These are phyloP conservation scores for Gambelia wislizenii DNA, from an alignment of 2,797 vertebrate species.

Conservation along the genomic window DNA sequence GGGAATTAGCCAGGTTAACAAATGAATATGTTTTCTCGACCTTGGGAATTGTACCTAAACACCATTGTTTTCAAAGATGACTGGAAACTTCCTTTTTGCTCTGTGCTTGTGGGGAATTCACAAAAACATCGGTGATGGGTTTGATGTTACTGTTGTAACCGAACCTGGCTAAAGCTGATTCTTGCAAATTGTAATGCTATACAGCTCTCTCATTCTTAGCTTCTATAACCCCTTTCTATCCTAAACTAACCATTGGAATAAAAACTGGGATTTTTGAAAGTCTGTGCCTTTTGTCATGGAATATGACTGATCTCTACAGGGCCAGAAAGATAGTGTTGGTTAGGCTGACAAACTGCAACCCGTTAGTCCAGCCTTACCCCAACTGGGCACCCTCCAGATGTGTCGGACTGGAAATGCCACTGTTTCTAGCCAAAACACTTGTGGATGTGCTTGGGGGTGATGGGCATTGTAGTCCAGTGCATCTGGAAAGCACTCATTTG, in stretches of 20 bases:
- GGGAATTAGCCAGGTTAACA: neutral
- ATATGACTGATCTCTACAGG: neutral
- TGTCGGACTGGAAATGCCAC: too few relatives aligned
- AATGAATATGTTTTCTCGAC: neutral
- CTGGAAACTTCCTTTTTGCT: neutral
- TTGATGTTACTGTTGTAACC: neutral
- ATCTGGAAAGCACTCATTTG: too few relatives aligned
- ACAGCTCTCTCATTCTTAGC: neutral
- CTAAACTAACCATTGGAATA: neutral
- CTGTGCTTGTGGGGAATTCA: neutral
- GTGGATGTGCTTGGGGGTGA: neutral
- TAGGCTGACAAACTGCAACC: neutral
- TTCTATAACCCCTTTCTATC: neutral
- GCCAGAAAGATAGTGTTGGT: neutral
- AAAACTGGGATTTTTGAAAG: neutral
- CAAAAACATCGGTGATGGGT: neutral
- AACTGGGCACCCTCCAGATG: neutral
- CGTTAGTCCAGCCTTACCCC: neutral
- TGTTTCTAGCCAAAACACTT: neutral
- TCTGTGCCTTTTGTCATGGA: neutral
- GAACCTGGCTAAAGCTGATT: neutral
- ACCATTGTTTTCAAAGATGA: neutral
- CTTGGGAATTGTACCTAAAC: conserved; percentile 3
- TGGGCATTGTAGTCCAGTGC: too few relatives aligned
- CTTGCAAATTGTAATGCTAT: neutral